Evolutionary conservation across 2,888 invertebrate genomes (phyloP), one percentile per base, ranked within the genome.

Genomic region (Carterocephalus palaemon): DNA sequence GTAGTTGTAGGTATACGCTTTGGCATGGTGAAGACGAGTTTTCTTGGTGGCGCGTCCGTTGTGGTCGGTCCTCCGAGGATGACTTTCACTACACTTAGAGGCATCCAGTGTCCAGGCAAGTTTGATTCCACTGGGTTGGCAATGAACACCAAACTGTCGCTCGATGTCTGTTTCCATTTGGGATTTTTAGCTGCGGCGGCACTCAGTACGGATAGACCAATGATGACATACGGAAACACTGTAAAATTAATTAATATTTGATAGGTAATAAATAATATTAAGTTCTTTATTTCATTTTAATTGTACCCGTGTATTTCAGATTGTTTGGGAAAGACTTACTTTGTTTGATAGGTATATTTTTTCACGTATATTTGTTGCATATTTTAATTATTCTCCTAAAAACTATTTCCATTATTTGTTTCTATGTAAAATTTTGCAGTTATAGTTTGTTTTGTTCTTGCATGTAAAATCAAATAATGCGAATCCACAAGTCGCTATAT

Each of bases 91-190:
- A 79, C 58, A 48, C 76, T 77, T 2, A 67, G 40, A 0, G 78
- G 78, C 20, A 79, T 56, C 76, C 78, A 79, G 38, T 79, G 78
- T 0, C 77, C 71, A 1, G 78, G 78, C 67, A 77, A 62, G 2
- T 69, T 56, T 0, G 77, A 65, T 54, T 78, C 78, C 1, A 78
- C 59, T 0, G 78, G 78, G 33, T 79, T 79, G 0, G 70, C 73
- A 8, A 79, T 69, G 45, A 68, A 78, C 1, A 75, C 40, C 9
- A 67, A 46, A 1, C 57, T 54, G 19, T 67, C 67, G 6, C 58
- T 57, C 13, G 57, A 46, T 1, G 60, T 54, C 9, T 62, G 39
- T 8, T 57, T 58, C 56, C 60, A 62, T 53, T 49, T 47, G 31
- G 49, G 19, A 20, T 13, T 19, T 12, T 24, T n/a, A 19, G 12